Base-by-base conservation (phyloP, 1,140 invertebrate species). In the Cylas formicarius region DNA sequence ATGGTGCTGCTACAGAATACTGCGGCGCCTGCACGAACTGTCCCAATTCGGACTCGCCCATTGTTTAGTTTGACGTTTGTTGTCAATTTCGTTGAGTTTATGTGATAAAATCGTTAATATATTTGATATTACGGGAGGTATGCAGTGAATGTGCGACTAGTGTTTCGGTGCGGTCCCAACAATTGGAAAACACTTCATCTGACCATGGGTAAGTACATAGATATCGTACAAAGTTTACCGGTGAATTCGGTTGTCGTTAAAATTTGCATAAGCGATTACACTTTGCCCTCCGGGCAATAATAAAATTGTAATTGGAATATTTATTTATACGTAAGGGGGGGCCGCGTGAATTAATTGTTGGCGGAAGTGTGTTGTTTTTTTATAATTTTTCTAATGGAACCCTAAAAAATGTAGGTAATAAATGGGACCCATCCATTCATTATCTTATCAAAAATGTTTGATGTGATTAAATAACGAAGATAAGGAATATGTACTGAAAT, bases 21-120 rank as follows among this genome's bases (percentile, higher is more conserved):
- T n/a, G 28, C n/a, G 28, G 28, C 28, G 28, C 3, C 9, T 16
- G 28, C 28, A 13, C 13, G 28, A 31, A 31, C 28, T 31, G 9
- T 31, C n/a, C 17, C 13, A 39, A 39, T 39, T 34, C 36, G 41
- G 41, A 19, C 41, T 44, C 41, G 41, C 41, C 41, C 41, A 44
- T 31, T 31, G 28, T 44, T 44, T 44, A 31, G 29, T 21, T 44
- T 22, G 31, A 31, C 20, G 41, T 44, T 34, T 21, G 14, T 22
- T 36, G 34, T 36, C 34, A 36, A 36, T 36, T 36, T 35, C 11
- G 17, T 14, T 4, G 3, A 36, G 11, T 36, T 36, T 36, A 14
- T 36, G 18, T 36, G 34, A 20, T n/a, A 20, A 20, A 36, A 36
- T 20, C 17, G 21, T 36, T 36, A 22, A 22, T 36, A 10, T 36